A percentile compares a stretch with the other conserved stretches of the same genome.
These are phyloP conservation scores for Trichogramma pretiosum DNA, from an alignment of 1,140 invertebrate species.

Conservation along the genomic window DNA sequence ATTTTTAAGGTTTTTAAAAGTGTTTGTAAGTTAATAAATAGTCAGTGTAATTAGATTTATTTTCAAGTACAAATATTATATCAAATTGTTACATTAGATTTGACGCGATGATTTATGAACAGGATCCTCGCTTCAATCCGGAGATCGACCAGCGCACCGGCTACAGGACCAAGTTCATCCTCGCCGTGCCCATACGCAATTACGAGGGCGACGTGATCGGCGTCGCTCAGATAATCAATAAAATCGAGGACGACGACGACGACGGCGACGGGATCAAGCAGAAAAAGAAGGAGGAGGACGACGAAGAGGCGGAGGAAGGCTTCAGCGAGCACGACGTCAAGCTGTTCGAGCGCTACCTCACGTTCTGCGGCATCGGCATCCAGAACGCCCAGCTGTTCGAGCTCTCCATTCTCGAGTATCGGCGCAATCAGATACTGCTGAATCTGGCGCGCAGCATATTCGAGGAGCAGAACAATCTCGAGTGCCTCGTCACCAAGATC, in stretches of 20 bases:
- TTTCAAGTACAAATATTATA: no score
- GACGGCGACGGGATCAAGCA: no score
- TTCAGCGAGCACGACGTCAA: constrained; percentile 87
- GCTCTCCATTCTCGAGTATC: constrained; percentile 85
- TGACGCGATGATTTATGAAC: no score
- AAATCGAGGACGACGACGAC: constrained; percentile 75
- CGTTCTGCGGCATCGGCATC: constrained; percentile 94
- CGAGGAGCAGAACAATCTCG: constrained; percentile 74
- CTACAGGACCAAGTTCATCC: constrained; percentile 82
- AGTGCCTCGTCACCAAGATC: constrained; percentile 89
- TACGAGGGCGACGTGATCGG: constrained; percentile 92
- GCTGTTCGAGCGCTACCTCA: constrained; percentile 75
- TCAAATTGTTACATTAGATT: no score
- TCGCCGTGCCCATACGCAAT: constrained; percentile 93
- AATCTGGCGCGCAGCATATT: constrained; percentile 43
- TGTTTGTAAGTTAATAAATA: no score
- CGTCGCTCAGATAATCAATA: constrained; percentile 95
- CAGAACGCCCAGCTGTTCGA: constrained; percentile 96
- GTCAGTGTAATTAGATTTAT: no score
- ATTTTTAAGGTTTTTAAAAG: no score
- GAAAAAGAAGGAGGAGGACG: constrained; percentile 84
- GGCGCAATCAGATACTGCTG: constrained; percentile 71
- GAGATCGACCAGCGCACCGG: constrained; percentile 86
- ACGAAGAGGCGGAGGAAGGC: no score
- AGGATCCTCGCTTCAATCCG: constrained; percentile 80